phyloP scores from a whole-genome alignment of 2,113 vertebrate species.

The Trogon surrucura region DNA sequence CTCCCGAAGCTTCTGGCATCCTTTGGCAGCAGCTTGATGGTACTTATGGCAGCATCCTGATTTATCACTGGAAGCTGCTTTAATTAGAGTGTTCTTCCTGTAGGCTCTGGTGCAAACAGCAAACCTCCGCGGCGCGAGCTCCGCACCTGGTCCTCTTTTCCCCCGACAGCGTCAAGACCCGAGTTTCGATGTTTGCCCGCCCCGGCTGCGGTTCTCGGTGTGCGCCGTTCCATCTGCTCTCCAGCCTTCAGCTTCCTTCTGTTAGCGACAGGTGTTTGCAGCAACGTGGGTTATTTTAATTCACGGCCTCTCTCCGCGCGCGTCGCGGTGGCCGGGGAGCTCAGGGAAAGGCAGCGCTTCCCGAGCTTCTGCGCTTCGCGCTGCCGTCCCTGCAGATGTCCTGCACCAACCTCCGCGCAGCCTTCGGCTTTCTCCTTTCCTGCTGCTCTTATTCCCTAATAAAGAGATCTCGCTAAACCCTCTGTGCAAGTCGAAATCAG shows the following conservation, averaged over 20 bases:
- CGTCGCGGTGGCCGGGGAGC: not conserved
- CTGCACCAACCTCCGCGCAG: accelerated
- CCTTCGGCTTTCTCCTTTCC: not conserved
- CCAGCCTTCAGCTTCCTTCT: not conserved
- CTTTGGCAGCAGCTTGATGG: not conserved
- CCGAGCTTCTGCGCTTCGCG: accelerated
- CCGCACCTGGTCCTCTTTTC: not conserved
- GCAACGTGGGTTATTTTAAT: not conserved
- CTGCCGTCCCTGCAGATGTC: not conserved
- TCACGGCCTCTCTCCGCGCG: not conserved
- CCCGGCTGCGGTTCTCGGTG: accelerated
- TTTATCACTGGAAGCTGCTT: not conserved
- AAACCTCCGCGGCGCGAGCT: accelerated
- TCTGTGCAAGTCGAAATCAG: not conserved
- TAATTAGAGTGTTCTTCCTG: not conserved
- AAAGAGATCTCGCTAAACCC: not conserved
- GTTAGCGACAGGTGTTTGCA: not conserved
- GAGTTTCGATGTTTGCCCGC: accelerated
- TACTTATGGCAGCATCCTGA: not conserved
- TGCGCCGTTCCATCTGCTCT: accelerated
- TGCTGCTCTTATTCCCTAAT: not conserved
- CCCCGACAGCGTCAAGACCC: accelerated
- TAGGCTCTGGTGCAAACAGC: not conserved
- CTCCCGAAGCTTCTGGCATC: not conserved
- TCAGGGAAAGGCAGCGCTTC: not conserved